A percentile compares a stretch with the other conserved stretches of the same genome.
These are phyloP conservation scores for Gopherus flavomarginatus DNA, from an alignment of 2,113 vertebrate species.

Conservation along the genomic window DNA sequence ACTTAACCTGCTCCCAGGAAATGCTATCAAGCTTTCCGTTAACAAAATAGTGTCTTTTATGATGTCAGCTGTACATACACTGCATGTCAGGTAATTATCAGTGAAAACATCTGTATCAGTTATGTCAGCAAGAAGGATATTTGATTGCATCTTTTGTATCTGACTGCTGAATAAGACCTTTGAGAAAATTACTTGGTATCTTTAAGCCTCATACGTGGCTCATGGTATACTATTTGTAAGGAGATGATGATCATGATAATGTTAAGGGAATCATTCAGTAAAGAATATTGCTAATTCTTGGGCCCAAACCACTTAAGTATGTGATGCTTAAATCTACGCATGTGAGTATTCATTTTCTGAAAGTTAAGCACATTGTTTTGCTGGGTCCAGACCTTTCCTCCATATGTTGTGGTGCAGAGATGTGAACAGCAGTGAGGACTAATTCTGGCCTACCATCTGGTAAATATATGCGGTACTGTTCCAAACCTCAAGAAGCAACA, in stretches of 20 bases:
- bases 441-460: background rate
- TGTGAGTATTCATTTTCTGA: rapidly evolving
- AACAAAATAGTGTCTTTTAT: background rate
- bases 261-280: background rate
- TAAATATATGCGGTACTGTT: rapidly evolving
- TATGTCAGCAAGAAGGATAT: background rate
- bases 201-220: background rate
- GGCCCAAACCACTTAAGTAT: rapidly evolving
- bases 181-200: background rate
- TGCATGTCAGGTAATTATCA: background rate
- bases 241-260: background rate
- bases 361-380: rapidly evolving
- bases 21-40: background rate
- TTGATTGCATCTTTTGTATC: rapidly evolving
- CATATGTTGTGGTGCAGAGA: background rate
- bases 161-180: background rate
- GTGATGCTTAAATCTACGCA: rapidly evolving
- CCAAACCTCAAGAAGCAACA: rapidly evolving
- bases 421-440: rapidly evolving
- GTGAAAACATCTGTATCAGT: background rate
- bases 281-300: background rate
- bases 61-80: background rate
- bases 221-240: rapidly evolving
- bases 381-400: background rate
- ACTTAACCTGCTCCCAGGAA: background rate